Conservation (phyloP, 2,888 invertebrate genomes). For the Podabrus alpinus region DNA sequence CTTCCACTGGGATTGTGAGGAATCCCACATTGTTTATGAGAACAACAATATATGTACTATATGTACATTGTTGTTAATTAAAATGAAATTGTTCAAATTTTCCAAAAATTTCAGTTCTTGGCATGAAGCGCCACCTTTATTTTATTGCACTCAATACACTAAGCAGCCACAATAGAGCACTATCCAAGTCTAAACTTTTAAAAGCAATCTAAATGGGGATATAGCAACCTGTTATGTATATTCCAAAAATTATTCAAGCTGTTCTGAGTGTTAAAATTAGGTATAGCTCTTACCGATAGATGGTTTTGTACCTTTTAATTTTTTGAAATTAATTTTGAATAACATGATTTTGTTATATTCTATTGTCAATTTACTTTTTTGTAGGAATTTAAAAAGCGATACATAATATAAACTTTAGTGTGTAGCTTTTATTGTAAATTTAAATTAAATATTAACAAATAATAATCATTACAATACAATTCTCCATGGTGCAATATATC, state of each 20-base stretch:
- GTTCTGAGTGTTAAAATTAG: background rate
- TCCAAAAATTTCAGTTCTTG: too few species aligned
- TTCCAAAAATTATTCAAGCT: too few species aligned
- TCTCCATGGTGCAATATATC: conserved; percentile 20
- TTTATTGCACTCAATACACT: too few species aligned
- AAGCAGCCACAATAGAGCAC: too few species aligned
- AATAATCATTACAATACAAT: conserved; percentile 14
- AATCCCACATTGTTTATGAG: too few species aligned
- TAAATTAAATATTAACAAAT: conserved; percentile 10
- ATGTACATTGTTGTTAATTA: too few species aligned
- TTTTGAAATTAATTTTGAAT: background rate
- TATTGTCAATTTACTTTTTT: background rate
- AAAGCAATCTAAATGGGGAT: background rate
- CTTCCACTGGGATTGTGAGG: background rate
- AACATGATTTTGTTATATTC: background rate
- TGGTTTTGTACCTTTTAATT: background rate
- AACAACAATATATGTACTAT: too few species aligned
- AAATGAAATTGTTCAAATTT: too few species aligned
- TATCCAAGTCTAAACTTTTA: background rate
- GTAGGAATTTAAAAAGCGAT: too few species aligned
- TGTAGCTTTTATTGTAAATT: background rate
- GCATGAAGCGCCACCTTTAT: background rate
- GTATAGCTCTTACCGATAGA: background rate
- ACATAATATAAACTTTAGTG: background rate
- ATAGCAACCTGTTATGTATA: background rate